These are phyloP conservation scores for Theocolax elegans DNA, from an alignment of 1,140 invertebrate genomes.

Conservation along the genomic window DNA sequence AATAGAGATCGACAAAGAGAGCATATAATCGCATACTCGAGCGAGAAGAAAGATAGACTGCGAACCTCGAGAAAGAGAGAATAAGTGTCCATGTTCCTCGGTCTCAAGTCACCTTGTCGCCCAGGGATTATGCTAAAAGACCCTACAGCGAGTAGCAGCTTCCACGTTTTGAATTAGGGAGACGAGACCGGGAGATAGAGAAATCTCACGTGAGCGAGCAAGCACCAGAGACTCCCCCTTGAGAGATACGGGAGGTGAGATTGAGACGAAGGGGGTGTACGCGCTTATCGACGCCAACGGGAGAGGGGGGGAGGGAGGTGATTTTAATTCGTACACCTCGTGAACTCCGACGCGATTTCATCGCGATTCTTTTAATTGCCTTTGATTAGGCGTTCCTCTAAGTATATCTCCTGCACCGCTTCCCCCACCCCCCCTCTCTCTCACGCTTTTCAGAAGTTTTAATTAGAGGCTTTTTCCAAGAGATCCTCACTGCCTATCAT, in stretches of 20 bases:
- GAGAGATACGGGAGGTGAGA: conserved; percentile 19
- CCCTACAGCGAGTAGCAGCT: conserved; percentile 48
- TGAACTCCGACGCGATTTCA: conserved; percentile 15
- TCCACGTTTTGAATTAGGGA: conserved; percentile 59
- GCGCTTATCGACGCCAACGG: no score
- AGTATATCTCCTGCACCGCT: no score
- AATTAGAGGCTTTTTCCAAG: conserved; percentile 21
- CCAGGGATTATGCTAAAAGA: conserved; percentile 63
- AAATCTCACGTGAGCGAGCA: conserved; percentile 1
- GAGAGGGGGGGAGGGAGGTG: conserved; percentile 1
- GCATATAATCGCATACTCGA: conserved; percentile 31
- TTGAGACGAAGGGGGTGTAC: conserved; percentile 11
- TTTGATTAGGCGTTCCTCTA: conserved; percentile 15
- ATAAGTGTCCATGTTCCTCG: not conserved
- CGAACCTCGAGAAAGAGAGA: not conserved
- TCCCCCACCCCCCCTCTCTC: no score
- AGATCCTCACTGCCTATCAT: conserved; percentile 24
- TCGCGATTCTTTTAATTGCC: conserved; percentile 32
- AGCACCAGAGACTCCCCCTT: not conserved
- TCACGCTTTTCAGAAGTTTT: conserved; percentile 19
- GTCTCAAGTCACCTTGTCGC: conserved; percentile 54
- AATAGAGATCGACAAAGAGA: conserved; percentile 25
- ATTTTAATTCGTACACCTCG: conserved; percentile 27
- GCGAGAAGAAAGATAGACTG: not conserved
- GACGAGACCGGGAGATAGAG: conserved; percentile 35